Base-by-base conservation (phyloP, 1,140 invertebrate species). In the Cydia fagiglandana region DNA sequence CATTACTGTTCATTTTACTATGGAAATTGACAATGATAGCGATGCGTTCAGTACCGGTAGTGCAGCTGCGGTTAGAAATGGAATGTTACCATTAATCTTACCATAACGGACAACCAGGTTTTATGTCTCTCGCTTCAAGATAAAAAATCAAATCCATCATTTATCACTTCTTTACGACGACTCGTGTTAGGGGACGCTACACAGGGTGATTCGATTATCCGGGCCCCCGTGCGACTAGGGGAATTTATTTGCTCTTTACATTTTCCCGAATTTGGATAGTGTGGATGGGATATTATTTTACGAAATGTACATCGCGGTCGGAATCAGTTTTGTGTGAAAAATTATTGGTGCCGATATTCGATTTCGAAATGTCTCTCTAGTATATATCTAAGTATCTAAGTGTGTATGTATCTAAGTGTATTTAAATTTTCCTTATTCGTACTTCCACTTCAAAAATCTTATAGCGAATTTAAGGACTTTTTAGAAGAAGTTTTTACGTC, bases 221-320 rank as follows among this genome's bases (percentile, higher is more conserved):
- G 15, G 34, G 34, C 66, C 45, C 66, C 66, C 66, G 45, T 70
- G 30, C 66, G 66, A 70, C 66, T 45, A 70, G 66, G 66, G 66
- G 66, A 70, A 70, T 70, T 70, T 70, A 70, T 70, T 70, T 45
- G 66, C 66, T 70, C 66, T 70, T 70, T 70, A 70, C 66, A 70
- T 70, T 70, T 41, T 41, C 17, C 66, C 66, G 66, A 70, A 70
- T 70, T 70, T 20, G 34, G 30, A 41, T 70, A 38, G 66, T 38
- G 28, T 70, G 34, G 38, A 70, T 70, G 17, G 66, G 66, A 70
- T 70, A 70, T 70, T 70, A 70, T 70, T 70, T 70, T 70, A 70
- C 15, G 66, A 38, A 70, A 38, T 4, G 12, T 13, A 7, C 13
- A 17, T 15, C 34, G 38, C 20, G 34, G 38, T 70, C 1, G 66